Conservation (phyloP, 1,140 invertebrate species). For the Eulimnadia texana region DNA sequence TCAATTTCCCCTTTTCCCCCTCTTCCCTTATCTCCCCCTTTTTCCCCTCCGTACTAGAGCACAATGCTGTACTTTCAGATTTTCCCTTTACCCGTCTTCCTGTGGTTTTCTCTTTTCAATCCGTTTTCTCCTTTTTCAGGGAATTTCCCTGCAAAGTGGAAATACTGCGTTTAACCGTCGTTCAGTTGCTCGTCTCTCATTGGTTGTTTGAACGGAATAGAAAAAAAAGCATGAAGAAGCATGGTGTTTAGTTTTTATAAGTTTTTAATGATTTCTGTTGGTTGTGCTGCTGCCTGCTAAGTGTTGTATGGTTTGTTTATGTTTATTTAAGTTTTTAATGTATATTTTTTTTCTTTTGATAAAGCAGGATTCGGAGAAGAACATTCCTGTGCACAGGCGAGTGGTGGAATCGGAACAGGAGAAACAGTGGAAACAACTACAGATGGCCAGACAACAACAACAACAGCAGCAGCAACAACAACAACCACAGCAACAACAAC, state of each 20-base stretch:
- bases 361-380: conserved; percentile 3
- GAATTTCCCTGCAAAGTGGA: too few species aligned
- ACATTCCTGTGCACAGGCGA: not conserved
- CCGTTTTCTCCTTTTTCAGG: too few species aligned
- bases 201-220: conserved; percentile 1
- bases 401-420: conserved; percentile 58
- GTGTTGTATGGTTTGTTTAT: not conserved
- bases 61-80: too few species aligned
- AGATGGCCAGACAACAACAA: conserved; percentile 60
- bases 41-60: too few species aligned
- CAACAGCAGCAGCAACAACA: conserved; percentile 57
- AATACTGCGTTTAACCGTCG: too few species aligned
- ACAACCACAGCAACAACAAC: not conserved
- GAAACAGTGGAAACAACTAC: conserved; percentile 70
- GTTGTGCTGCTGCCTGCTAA: not conserved
- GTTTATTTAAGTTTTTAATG: not conserved
- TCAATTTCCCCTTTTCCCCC: too few species aligned
- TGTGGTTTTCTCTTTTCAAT: too few species aligned
- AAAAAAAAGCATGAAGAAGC: not conserved
- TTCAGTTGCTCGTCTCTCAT: too few species aligned
- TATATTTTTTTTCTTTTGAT: not conserved
- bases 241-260: conserved; percentile 1
- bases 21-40: too few species aligned
- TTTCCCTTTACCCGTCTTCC: too few species aligned
- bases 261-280: not conserved